Conservation (phyloP, 1,140 invertebrate genomes). For the Neelides sp. region DNA sequence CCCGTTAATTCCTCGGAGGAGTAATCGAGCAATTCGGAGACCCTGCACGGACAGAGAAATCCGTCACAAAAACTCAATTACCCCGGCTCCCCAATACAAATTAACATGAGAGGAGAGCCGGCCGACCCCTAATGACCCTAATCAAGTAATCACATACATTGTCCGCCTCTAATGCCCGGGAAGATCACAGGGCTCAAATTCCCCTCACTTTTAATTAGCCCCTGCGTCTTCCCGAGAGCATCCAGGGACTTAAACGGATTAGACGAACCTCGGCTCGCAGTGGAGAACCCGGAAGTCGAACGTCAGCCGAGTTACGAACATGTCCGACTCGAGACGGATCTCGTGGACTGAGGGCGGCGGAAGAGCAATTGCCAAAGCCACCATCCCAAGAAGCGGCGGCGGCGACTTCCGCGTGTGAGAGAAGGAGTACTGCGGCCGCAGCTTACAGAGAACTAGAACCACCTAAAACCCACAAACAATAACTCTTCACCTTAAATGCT, state of each 20-base stretch:
- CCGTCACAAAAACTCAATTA: too few species aligned
- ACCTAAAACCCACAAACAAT: slow-evolving; percentile 48
- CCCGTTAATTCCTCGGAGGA: slow-evolving; percentile 84
- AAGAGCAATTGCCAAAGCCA: slow-evolving; percentile 82
- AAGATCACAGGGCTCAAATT: too few species aligned
- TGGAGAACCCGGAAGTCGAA: slow-evolving; percentile 93
- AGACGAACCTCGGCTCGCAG: slow-evolving; percentile 86
- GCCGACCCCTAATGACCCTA: too few species aligned
- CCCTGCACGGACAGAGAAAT: slow-evolving; percentile 45
- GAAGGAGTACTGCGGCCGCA: slow-evolving; percentile 82
- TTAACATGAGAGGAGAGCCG: too few species aligned
- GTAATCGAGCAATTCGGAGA: slow-evolving; percentile 84
- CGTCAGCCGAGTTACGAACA: slow-evolving; percentile 91
- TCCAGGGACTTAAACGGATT: too few species aligned
- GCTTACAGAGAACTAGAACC: slow-evolving; percentile 73
- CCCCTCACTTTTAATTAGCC: too few species aligned
- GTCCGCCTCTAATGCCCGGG: too few species aligned
- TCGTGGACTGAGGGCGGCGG: slow-evolving; percentile 93
- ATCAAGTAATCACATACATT: too few species aligned
- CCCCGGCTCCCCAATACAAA: too few species aligned
- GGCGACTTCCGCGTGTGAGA: slow-evolving; percentile 71
- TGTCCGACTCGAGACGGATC: slow-evolving; percentile 66
- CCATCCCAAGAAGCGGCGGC: slow-evolving; percentile 77
- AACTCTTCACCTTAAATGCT: too few species aligned
- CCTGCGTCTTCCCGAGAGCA: too few species aligned